Conservation (phyloP, 2,797 vertebrate genomes). For the Aeoliscus strigatus region DNA sequence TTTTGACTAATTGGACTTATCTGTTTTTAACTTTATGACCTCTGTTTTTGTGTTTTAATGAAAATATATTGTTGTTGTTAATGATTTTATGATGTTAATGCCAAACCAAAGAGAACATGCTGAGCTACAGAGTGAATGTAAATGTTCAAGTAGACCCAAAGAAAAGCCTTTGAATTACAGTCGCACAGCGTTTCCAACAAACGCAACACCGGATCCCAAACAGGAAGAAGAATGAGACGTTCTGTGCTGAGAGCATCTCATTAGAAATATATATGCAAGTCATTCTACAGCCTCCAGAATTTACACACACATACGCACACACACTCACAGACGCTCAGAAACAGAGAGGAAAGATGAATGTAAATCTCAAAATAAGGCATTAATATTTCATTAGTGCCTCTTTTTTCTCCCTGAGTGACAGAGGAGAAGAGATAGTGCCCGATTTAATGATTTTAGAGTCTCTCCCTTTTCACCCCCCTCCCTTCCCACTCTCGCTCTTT, state of each 20-base stretch:
- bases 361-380: constrained; percentile 83
- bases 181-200: too few species aligned
- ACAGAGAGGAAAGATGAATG: constrained; percentile 74
- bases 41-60: too few species aligned
- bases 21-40: too few species aligned
- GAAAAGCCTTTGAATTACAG: too few species aligned
- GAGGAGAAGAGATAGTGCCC: constrained; percentile 81
- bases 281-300: constrained; percentile 50
- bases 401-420: constrained; percentile 89
- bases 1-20: too few species aligned
- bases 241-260: constrained; percentile 54
- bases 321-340: constrained; percentile 43
- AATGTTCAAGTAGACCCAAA: too few species aligned
- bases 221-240: constrained; percentile 59
- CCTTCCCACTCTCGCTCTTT: constrained; percentile 38
- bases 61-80: too few species aligned
- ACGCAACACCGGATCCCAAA: too few species aligned
- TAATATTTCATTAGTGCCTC: constrained; percentile 96
- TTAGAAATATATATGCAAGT: constrained; percentile 68
- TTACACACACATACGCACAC: constrained; percentile 48
- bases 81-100: too few species aligned
- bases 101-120: too few species aligned
- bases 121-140: too few species aligned
- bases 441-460: constrained; percentile 88
- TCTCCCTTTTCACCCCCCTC: constrained; percentile 66